Evolutionary conservation across 2,888 invertebrate genomes (phyloP).

Genomic region (Stictocephala bisonia): DNA sequence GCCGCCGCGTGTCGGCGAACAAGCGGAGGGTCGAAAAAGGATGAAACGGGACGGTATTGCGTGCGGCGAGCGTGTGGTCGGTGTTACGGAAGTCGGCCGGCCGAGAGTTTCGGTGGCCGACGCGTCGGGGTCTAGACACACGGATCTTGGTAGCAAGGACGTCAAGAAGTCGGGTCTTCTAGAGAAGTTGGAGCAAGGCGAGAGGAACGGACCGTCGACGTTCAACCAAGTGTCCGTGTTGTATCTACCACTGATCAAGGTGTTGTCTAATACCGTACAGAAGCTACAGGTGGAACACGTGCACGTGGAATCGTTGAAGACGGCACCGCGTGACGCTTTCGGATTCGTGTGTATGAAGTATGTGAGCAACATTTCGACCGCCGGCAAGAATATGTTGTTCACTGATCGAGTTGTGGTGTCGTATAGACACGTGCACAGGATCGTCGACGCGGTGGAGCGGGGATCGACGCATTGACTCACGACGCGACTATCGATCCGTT

Average conservation of each 20-base stretch:
- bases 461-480: too few relatives aligned
- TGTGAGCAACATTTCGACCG: background rate
- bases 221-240: background rate
- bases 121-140: background rate
- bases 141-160: background rate
- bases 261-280: background rate
- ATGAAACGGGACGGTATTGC: too few relatives aligned
- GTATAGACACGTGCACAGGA: background rate
- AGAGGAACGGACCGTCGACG: background rate
- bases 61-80: too few relatives aligned
- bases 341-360: constrained; percentile 7
- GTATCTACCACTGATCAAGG: background rate
- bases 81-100: background rate
- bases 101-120: background rate
- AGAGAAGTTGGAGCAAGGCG: background rate
- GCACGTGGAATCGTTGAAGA: constrained; percentile 1
- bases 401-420: background rate
- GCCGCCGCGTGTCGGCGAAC: background rate
- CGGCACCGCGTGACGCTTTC: background rate
- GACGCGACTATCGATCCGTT: too few relatives aligned
- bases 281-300: constrained; percentile 20
- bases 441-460: background rate
- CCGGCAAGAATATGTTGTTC: constrained; percentile 20
- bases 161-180: background rate
- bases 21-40: too few relatives aligned